Base-by-base conservation (phyloP, 2,113 vertebrate genomes). In the Gymnogyps californianus region DNA sequence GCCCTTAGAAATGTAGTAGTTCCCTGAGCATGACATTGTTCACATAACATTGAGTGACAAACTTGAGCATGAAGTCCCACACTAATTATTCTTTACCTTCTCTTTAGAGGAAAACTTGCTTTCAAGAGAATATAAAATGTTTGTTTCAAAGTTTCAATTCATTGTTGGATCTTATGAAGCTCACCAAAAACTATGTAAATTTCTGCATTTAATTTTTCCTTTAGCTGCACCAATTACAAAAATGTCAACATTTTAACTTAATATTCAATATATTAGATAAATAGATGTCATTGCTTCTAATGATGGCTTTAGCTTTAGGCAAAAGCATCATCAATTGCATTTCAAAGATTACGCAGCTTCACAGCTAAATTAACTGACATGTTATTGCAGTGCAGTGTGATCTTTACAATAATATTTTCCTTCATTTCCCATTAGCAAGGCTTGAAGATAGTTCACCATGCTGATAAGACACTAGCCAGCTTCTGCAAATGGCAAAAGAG, bases 401-500 rank as follows among this genome's bases (percentile, higher is more conserved):
- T 78, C 46, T 90, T 92, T 40, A 54, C 31, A 76, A 12, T 83
- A 78, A 42, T 59, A 9, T 52, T 88, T 96, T 95, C 69, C 62
- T 92, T 95, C 62, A 36, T 86, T 96, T 93, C 71, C 66, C 67
- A 82, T 84, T 97, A 98, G 98, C 98, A 98, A 99, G 99, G 98
- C 22, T 89, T 99, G 96, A 99, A 99, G 98, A 99, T 99, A 81
- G 98, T 99, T 90, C 99, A 99, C 87, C 98, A 99, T 46, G 99
- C 99, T 40, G 99, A 99, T 97, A 99, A 98, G 78, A 99, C 99
- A 18, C 95, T 99, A 96, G 95, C 98, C 92, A 99, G 99, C 96
- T 99, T 99, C 98, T 99, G 99, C 95, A 99, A 99, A 74, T 99
- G 99, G 99, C 99, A 99, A 97, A 99, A 99, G 96, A 99, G 98